phyloP scores from a whole-genome alignment of 1,140 invertebrate genomes.

The Plectrocnemia conspersa region DNA sequence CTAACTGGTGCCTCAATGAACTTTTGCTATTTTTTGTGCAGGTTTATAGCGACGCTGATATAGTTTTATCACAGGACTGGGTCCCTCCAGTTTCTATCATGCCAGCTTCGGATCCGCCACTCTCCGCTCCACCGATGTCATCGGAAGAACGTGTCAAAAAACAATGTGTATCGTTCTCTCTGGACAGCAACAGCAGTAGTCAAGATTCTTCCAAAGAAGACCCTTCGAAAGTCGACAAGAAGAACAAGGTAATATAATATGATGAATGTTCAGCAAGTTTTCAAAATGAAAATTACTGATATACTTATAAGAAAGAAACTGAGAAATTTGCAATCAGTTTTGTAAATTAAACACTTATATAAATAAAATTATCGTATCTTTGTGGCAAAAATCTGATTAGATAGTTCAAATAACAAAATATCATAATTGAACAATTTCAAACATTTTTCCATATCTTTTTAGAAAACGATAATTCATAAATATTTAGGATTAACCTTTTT shows the following conservation, averaged over 20 bases:
- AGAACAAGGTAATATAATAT: slow-evolving; percentile 57
- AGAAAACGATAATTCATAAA: too few relatives aligned
- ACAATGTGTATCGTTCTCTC: slow-evolving; percentile 46
- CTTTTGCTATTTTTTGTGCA: too few relatives aligned
- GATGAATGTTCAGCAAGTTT: not conserved
- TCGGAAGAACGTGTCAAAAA: slow-evolving; percentile 46
- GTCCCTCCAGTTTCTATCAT: slow-evolving; percentile 73
- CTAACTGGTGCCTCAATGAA: too few relatives aligned
- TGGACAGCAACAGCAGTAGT: slow-evolving; percentile 41
- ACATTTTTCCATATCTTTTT: not conserved
- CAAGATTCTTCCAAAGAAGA: slow-evolving; percentile 46
- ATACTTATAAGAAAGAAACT: slow-evolving; percentile 2
- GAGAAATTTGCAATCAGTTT: not conserved
- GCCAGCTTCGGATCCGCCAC: slow-evolving; percentile 54
- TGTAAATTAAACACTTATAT: too few relatives aligned
- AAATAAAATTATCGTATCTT: too few relatives aligned
- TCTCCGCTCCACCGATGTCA: slow-evolving; percentile 48
- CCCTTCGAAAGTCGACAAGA: slow-evolving; percentile 51
- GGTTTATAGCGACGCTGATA: slow-evolving; percentile 77
- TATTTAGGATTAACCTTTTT: too few relatives aligned
- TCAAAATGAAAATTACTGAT: not conserved
- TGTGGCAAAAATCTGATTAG: too few relatives aligned
- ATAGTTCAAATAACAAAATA: too few relatives aligned
- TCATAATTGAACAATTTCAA: not conserved
- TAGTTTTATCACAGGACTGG: slow-evolving; percentile 77